phyloP scores from a whole-genome alignment of 1,140 invertebrate genomes.

The Thaumatotibia leucotreta region DNA sequence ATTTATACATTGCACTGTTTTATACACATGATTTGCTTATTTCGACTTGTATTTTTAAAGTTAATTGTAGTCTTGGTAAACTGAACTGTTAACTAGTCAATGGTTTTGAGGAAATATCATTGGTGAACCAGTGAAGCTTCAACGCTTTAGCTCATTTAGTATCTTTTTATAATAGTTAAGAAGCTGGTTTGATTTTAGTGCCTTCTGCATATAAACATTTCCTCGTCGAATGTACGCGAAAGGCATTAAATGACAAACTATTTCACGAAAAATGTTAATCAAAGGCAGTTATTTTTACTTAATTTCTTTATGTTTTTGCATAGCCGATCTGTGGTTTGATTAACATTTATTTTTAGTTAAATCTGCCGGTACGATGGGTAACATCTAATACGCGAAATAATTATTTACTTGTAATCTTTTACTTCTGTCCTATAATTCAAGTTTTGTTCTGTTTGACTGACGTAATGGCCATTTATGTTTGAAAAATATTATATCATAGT shows the following conservation, averaged over 20 bases:
- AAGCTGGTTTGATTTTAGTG: conserved; percentile 37
- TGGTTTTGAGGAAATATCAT: conserved; percentile 45
- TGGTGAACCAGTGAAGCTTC: conserved; percentile 42
- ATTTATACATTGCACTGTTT: conserved; percentile 32
- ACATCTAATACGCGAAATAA: no score
- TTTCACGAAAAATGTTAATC: conserved; percentile 30
- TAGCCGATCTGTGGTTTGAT: conserved; percentile 30
- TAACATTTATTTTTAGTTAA: conserved; percentile 45
- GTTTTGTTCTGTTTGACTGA: neutral
- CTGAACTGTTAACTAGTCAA: conserved; percentile 55
- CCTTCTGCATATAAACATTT: conserved; percentile 18
- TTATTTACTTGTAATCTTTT: no score
- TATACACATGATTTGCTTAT: conserved; percentile 21
- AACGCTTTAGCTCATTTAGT: conserved; percentile 44
- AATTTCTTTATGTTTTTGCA: conserved; percentile 1
- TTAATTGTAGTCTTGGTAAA: conserved; percentile 25
- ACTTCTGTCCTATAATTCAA: neutral
- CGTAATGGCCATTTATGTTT: no score
- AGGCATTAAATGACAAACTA: conserved; percentile 41
- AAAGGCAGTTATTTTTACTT: conserved; percentile 19
- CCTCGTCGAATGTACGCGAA: conserved; percentile 14
- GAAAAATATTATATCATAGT: no score
- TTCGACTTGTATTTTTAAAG: conserved; percentile 25
- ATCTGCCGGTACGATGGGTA: conserved; percentile 30
- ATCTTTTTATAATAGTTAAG: conserved; percentile 34